phyloP scores from a whole-genome alignment of 2,888 invertebrate species.

The Brachypalpus laphriformis region DNA sequence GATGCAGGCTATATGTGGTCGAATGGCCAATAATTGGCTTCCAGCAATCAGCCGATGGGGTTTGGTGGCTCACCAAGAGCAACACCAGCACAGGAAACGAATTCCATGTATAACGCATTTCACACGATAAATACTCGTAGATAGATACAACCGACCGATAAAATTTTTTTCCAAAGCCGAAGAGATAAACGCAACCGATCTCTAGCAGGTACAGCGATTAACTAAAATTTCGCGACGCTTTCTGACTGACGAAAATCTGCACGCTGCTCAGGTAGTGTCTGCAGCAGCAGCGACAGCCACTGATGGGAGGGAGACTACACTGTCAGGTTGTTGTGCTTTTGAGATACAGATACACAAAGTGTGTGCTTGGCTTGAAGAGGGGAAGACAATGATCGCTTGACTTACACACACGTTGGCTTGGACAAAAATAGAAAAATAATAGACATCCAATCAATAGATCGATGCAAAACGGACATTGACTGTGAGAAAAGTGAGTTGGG shows the following conservation, averaged over 20 bases:
- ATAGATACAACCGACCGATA: slow-evolving; percentile 19
- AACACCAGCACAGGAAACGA: slow-evolving; percentile 19
- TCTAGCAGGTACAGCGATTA: slow-evolving; percentile 67
- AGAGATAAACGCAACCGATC: slow-evolving; percentile 65
- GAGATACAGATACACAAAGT: slow-evolving; percentile 32
- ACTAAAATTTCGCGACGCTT: slow-evolving; percentile 70
- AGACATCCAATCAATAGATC: slow-evolving; percentile 30
- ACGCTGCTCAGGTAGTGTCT: slow-evolving; percentile 40
- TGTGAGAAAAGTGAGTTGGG: slow-evolving; percentile 7
- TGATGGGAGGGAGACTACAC: slow-evolving; percentile 55
- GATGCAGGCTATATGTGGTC: slow-evolving; percentile 78
- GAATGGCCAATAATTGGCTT: slow-evolving; percentile 78
- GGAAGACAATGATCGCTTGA: slow-evolving; percentile 4
- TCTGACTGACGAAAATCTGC: slow-evolving; percentile 65
- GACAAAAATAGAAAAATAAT: slow-evolving; percentile 21
- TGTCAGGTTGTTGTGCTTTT: slow-evolving; percentile 44
- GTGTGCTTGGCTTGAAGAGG: background rate
- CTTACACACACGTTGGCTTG: slow-evolving; percentile 7
- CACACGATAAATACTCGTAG: background rate
- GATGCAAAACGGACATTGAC: slow-evolving; percentile 1
- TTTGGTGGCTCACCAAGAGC: slow-evolving; percentile 18
- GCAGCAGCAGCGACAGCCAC: slow-evolving; percentile 6
- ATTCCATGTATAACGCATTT: slow-evolving; percentile 40
- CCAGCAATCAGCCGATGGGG: slow-evolving; percentile 75
- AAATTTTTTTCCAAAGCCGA: background rate